Conservation (phyloP, 2,888 invertebrate genomes). For the Epinotia nisella region DNA sequence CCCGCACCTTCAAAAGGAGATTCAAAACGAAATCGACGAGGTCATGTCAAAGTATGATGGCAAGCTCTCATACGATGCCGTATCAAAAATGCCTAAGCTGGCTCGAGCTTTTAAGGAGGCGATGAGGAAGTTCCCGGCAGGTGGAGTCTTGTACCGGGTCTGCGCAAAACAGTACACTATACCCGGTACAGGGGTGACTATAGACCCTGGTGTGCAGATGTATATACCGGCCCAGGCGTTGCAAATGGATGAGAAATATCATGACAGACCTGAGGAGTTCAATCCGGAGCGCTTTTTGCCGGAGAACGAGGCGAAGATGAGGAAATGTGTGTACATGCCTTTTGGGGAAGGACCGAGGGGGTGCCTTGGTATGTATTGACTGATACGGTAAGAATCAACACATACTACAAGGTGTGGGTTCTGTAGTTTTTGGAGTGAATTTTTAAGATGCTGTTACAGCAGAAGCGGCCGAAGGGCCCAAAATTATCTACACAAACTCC, state of each 20-base stretch:
- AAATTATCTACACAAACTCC: too few relatives aligned
- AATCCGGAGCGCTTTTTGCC: constrained; percentile 50
- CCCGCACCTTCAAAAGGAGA: constrained; percentile 59
- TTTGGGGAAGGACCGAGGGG: constrained; percentile 45
- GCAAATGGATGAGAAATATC: constrained; percentile 48
- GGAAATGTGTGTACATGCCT: constrained; percentile 38
- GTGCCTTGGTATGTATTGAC: constrained; percentile 52
- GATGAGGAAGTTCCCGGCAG: constrained; percentile 30
- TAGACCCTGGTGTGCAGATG: constrained; percentile 40
- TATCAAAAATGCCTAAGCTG: constrained; percentile 58
- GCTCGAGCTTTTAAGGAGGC: constrained; percentile 53
- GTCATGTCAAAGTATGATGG: constrained; percentile 53
- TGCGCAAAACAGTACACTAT: constrained; percentile 39
- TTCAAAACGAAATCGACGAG: constrained; percentile 60
- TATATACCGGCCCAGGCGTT: constrained; percentile 40
- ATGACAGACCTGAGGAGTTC: constrained; percentile 49
- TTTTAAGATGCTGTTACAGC: too few relatives aligned
- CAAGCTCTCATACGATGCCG: constrained; percentile 56
- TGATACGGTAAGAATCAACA: too few relatives aligned
- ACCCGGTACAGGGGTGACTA: constrained; percentile 35
- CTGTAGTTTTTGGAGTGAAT: too few relatives aligned
- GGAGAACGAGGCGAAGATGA: constrained; percentile 3
- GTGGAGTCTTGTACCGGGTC: constrained; percentile 20
- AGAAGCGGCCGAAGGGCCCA: too few relatives aligned
- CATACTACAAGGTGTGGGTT: too few relatives aligned